A percentile compares a stretch with the other conserved stretches of the same genome.
Evolutionary conservation across 2,888 invertebrate genomes (phyloP).

Genomic region (Myopa tessellatipennis): DNA sequence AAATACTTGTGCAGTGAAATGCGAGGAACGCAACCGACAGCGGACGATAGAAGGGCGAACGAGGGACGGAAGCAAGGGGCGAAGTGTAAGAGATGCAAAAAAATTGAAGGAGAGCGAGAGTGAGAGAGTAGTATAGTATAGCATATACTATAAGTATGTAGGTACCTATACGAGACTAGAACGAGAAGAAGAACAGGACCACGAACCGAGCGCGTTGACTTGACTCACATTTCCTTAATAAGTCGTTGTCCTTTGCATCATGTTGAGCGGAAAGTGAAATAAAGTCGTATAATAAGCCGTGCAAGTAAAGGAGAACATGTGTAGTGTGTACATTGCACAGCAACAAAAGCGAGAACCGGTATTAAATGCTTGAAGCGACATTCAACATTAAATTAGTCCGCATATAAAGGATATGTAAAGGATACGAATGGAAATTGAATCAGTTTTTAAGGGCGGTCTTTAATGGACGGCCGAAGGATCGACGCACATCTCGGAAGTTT

Average conservation of each 20-base stretch:
- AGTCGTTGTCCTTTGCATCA: conserved; percentile 48
- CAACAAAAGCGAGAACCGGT: neutral
- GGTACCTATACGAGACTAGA: neutral
- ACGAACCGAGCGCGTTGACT: conserved; percentile 41
- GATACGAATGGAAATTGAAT: no score
- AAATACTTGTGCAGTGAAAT: neutral
- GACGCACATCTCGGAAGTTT: no score
- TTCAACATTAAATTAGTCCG: no score
- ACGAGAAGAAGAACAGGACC: neutral
- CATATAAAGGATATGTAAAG: no score
- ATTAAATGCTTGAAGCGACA: neutral
- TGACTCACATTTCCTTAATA: conserved; percentile 52
- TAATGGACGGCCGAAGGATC: no score
- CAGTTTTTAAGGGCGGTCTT: no score
- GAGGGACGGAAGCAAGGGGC: neutral
- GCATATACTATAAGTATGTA: neutral
- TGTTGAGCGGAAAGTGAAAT: conserved; percentile 43
- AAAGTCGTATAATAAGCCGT: conserved; percentile 36
- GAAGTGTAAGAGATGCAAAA: neutral
- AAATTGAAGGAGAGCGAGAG: conserved; percentile 1
- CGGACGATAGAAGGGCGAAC: no score
- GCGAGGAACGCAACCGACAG: neutral
- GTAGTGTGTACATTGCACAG: conserved; percentile 1
- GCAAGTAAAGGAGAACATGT: conserved; percentile 10
- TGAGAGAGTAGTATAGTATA: neutral